Conservation (phyloP, 2,888 invertebrate genomes). For the Sphinx pinastri region DNA sequence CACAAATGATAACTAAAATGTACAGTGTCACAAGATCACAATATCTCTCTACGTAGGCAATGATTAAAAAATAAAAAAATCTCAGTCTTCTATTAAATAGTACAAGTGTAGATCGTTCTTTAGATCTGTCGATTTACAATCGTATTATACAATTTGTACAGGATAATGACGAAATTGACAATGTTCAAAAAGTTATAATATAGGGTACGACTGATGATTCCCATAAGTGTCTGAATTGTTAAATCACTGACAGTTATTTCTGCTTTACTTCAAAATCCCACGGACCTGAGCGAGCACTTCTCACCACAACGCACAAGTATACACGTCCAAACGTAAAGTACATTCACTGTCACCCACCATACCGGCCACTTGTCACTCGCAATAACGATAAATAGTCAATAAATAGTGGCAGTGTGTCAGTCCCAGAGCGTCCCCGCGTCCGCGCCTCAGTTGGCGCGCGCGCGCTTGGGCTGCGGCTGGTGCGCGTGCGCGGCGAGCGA, state of each 20-base stretch:
- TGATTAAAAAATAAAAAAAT: slow-evolving; percentile 49
- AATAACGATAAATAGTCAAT: no score
- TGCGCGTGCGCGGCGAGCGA: slow-evolving; percentile 15
- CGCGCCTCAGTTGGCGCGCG: slow-evolving; percentile 65
- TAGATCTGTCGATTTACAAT: slow-evolving; percentile 68
- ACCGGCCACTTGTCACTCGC: no score
- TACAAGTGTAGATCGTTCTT: slow-evolving; percentile 64
- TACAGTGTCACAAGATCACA: slow-evolving; percentile 49
- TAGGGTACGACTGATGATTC: background rate
- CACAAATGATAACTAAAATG: slow-evolving; percentile 46
- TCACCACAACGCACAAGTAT: no score
- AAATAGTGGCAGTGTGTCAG: no score
- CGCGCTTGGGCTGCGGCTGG: slow-evolving; percentile 56
- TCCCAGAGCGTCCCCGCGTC: no score
- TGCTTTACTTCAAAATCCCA: background rate
- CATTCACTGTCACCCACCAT: slow-evolving; percentile 26
- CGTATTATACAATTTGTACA: slow-evolving; percentile 74
- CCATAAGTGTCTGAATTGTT: background rate
- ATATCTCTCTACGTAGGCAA: slow-evolving; percentile 38
- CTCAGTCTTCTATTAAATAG: slow-evolving; percentile 81
- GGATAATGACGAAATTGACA: slow-evolving; percentile 55
- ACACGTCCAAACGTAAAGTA: background rate
- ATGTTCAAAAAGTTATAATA: slow-evolving; percentile 28
- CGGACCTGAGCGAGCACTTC: no score
- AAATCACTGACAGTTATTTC: background rate